Conservation (phyloP, 2,797 vertebrate species). For the Danio choprae region DNA sequence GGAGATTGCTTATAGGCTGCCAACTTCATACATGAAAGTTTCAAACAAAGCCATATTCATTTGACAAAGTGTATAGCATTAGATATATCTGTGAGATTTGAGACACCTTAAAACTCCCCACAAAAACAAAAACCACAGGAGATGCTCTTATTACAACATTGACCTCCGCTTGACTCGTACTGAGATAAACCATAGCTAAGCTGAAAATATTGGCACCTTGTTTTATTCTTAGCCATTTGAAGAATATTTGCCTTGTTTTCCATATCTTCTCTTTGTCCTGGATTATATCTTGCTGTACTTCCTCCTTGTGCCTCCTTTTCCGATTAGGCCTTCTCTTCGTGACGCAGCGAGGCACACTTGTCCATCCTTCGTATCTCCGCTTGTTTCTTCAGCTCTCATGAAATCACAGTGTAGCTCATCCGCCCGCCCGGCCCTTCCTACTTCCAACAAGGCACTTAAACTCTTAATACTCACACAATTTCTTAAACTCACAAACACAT, state of each 20-base stretch:
- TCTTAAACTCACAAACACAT: conserved; percentile 1
- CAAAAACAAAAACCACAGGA: background rate
- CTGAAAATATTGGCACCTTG: conserved; percentile 30
- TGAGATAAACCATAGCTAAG: conserved; percentile 26
- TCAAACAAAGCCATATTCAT: conserved; percentile 40
- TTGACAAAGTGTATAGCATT: background rate
- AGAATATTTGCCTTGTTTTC: conserved; percentile 41
- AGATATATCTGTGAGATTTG: background rate
- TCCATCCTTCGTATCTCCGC: conserved; percentile 37
- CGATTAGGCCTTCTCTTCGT: conserved; percentile 53
- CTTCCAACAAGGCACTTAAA: conserved; percentile 34
- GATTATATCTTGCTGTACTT: conserved; percentile 47
- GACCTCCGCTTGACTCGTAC: conserved; percentile 28
- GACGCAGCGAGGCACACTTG: conserved; percentile 36
- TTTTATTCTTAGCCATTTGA: conserved; percentile 26
- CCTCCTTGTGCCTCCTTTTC: conserved; percentile 55
- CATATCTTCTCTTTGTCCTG: conserved; percentile 32
- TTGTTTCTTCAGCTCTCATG: conserved; percentile 63
- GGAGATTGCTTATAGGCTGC: conserved; percentile 6
- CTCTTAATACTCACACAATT: conserved; percentile 8
- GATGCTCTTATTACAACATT: conserved; percentile 5
- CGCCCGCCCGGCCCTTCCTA: conserved; percentile 10
- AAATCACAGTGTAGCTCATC: conserved; percentile 47
- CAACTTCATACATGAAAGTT: background rate
- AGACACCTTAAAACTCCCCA: background rate